Percentiles rank a stretch among this genome's conserved stretches.
Evolutionary conservation across 2,797 vertebrate species (phyloP).

Genomic region (Pangasius krempfi): DNA sequence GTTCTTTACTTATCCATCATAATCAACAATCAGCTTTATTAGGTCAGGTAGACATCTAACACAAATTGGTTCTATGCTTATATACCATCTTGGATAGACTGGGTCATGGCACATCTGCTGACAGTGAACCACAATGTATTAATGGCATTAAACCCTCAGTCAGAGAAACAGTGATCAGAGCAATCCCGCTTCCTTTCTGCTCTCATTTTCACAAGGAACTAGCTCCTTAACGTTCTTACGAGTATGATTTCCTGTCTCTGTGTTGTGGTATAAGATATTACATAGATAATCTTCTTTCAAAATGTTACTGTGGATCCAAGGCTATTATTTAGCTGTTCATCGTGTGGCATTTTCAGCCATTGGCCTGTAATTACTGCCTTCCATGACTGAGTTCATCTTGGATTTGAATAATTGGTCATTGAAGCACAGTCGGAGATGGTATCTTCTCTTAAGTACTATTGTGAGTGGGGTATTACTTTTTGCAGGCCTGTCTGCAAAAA

Average conservation of each 20-base stretch:
- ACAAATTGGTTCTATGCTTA: constrained; percentile 4
- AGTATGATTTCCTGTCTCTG: constrained; percentile 43
- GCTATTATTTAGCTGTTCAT: constrained; percentile 73
- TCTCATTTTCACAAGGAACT: constrained; percentile 39
- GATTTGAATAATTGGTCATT: constrained; percentile 73
- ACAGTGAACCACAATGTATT: constrained; percentile 18
- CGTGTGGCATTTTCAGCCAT: constrained; percentile 69
- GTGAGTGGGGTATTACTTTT: constrained; percentile 65
- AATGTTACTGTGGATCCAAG: constrained; percentile 70
- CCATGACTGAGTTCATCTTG: constrained; percentile 66
- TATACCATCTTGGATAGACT: not conserved
- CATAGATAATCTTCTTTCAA: constrained; percentile 64
- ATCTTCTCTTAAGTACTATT: constrained; percentile 62
- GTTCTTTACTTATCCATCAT: not conserved
- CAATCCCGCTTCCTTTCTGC: constrained; percentile 20
- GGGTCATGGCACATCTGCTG: not conserved
- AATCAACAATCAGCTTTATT: constrained; percentile 7
- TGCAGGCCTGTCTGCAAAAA: constrained; percentile 45
- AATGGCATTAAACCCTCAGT: constrained; percentile 34
- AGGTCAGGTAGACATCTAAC: not conserved
- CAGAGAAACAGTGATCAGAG: constrained; percentile 22
- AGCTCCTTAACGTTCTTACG: constrained; percentile 30
- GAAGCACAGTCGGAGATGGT: constrained; percentile 61
- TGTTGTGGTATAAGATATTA: constrained; percentile 62
- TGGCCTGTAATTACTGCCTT: constrained; percentile 73